Evolutionary conservation across 1,140 invertebrate species (phyloP).

Genomic region (Solenopsis fugax): DNA sequence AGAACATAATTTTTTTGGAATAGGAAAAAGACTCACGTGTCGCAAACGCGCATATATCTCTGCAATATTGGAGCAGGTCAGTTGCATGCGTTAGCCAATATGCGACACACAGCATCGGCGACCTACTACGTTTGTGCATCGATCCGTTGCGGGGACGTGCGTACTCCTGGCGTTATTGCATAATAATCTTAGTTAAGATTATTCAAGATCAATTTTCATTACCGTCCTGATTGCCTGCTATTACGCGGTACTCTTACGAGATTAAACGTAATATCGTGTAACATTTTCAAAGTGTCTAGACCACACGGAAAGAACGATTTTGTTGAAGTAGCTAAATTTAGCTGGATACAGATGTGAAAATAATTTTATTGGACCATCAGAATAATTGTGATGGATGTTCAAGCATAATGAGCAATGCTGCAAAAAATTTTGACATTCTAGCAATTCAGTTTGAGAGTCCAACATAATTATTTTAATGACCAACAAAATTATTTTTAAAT

Average conservation of each 20-base stretch:
- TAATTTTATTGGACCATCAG: too few relatives aligned
- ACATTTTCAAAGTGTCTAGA: neutral
- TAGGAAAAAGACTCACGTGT: neutral
- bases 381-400: too few relatives aligned
- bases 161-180: slow-evolving; percentile 1
- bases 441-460: too few relatives aligned
- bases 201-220: slow-evolving; percentile 26
- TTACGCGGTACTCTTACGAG: neutral
- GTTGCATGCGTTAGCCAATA: neutral
- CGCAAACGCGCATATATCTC: neutral
- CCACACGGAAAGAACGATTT: too few relatives aligned
- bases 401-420: too few relatives aligned
- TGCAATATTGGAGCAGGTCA: neutral
- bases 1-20: neutral
- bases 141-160: slow-evolving; percentile 24
- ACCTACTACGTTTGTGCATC: neutral
- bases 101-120: neutral
- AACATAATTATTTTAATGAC: too few relatives aligned
- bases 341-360: too few relatives aligned
- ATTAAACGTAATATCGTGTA: neutral
- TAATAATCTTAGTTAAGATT: slow-evolving; percentile 40
- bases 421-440: too few relatives aligned
- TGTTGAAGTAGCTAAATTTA: too few relatives aligned
- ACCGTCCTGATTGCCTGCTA: neutral
- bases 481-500: too few relatives aligned